Evolutionary conservation across 2,113 vertebrate species (phyloP), one percentile per base, ranked within the genome.

Genomic region (Aix galericulata): DNA sequence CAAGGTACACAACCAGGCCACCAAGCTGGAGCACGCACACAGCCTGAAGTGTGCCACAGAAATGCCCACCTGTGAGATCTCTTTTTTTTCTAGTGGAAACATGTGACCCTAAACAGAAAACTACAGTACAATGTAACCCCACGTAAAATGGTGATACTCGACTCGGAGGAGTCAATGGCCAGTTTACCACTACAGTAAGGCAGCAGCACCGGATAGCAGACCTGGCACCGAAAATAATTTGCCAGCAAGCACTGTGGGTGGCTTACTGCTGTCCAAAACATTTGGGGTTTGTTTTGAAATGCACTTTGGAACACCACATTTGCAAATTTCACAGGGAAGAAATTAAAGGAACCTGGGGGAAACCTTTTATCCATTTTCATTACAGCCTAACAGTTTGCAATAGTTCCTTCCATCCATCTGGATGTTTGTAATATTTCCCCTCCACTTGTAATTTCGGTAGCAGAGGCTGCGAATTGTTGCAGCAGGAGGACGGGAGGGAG

Each of bases 121-220:
- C 63, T 7, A 89, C 27, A 32, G 83, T 12, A 75, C 15, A 5
- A 53, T 67, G 86, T 48, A 85, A 14, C 64, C 80, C 74, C 79
- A 91, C 44, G 79, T 82, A 78, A 94, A 95, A 94, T 2, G 27
- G 66, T 13, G 90, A 90, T 78, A 42, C 68, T 78, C 88, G 84
- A 42, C 60, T 76, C 75, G 76, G 62, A 93, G 64, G 71, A 86
- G 75, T 66, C 13, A 82, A 81, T 9, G 44, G 82, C 26, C 2
- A 6, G 48, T 80, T 89, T 55, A 83, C 15, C 75, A 60, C 1
- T 12, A 60, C 64, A 89, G 23, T 17, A 88, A 92, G 92, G 81
- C 38, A 87, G 74, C 67, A 95, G 21, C 31, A 71, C 17, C 71
- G 83, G 63, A 63, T 4, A 72, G 64, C 68, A 27, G 58, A 88